Evolutionary conservation across 2,797 vertebrate species (phyloP).

Genomic region (Melanotaenia pygmaea): DNA sequence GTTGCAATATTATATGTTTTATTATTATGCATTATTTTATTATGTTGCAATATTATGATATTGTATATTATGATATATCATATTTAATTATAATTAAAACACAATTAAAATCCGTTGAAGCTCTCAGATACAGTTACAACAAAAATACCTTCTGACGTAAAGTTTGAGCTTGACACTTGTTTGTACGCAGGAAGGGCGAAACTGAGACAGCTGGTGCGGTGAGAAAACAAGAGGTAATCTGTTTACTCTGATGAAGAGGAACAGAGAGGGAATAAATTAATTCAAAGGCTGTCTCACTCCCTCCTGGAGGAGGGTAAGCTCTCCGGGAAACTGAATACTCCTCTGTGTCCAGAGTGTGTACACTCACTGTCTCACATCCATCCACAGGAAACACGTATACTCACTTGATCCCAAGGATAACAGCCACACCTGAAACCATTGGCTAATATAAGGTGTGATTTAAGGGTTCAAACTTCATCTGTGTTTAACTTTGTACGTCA

Average conservation of each 20-base stretch:
- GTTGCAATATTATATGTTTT: too few species aligned
- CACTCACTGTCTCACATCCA: constrained; percentile 45
- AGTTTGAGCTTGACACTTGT: constrained; percentile 28
- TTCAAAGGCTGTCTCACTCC: constrained; percentile 46
- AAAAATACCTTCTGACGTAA: constrained; percentile 13
- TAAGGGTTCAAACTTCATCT: constrained; percentile 34
- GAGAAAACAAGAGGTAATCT: constrained; percentile 51
- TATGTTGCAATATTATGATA: too few species aligned
- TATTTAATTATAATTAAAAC: not conserved
- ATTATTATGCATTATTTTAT: too few species aligned
- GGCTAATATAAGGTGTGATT: constrained; percentile 62
- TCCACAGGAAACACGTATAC: constrained; percentile 54
- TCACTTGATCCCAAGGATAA: constrained; percentile 55
- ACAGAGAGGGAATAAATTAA: constrained; percentile 20
- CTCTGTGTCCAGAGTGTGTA: constrained; percentile 63
- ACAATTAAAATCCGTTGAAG: not conserved
- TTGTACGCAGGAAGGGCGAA: constrained; percentile 32
- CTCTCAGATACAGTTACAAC: constrained; percentile 7
- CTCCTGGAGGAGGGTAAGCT: constrained; percentile 55
- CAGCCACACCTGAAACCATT: constrained; percentile 61
- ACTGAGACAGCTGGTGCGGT: constrained; percentile 22
- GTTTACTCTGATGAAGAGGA: constrained; percentile 30
- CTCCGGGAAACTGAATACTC: constrained; percentile 66
- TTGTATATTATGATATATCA: too few species aligned
- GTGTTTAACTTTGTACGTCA: constrained; percentile 17